Conservation (phyloP, 35 echinoderm and acorn worm species). For the Nesometra sesokonis region DNA sequence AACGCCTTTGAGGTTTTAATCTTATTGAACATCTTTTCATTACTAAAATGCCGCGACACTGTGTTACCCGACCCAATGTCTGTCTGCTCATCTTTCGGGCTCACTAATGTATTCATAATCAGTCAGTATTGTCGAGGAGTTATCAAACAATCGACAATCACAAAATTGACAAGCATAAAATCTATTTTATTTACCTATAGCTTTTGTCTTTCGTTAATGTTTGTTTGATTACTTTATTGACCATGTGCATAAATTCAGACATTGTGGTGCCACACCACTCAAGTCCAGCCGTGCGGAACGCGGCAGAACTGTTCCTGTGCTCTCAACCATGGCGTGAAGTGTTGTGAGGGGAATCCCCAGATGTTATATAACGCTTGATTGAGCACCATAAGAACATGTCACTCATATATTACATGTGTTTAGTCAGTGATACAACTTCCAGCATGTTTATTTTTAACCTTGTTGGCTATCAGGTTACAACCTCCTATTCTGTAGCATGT, state of each 20-base stretch:
- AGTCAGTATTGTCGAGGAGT: no score
- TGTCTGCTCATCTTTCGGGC: neutral
- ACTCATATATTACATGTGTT: neutral
- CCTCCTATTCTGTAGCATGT: neutral
- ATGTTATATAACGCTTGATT: neutral
- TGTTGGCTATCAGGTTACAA: neutral
- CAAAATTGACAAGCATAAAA: neutral
- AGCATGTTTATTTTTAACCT: neutral
- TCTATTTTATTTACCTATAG: neutral
- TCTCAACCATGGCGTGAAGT: neutral
- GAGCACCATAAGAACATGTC: neutral
- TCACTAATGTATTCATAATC: neutral
- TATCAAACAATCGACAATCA: no score
- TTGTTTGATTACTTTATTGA: neutral
- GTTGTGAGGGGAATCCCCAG: neutral
- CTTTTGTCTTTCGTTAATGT: neutral
- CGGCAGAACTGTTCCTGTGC: neutral
- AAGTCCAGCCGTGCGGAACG: neutral
- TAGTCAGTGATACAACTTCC: neutral
- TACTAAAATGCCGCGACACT: neutral
- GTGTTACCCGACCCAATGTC: neutral
- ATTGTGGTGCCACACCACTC: neutral
- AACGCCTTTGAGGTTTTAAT: neutral
- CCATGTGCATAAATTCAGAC: neutral
- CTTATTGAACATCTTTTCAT: neutral